phyloP scores from a whole-genome alignment of 1,140 invertebrate species.

The Bactericera cockerelli region DNA sequence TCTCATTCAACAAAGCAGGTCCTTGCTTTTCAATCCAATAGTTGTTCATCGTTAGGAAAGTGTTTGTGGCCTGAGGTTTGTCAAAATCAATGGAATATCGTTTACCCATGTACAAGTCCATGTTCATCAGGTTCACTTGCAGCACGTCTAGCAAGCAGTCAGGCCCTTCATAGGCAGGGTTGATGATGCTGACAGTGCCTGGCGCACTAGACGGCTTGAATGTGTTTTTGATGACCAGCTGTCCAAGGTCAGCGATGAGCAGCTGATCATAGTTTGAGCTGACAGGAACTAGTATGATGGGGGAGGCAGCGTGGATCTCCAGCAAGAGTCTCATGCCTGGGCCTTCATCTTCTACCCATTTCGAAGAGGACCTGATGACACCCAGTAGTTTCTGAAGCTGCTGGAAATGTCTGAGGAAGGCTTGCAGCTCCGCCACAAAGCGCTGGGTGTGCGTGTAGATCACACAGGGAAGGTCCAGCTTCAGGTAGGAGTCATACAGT shows the following conservation, averaged over 20 bases:
- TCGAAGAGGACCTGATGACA: conserved; percentile 16
- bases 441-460: conserved; percentile 89
- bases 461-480: conserved; percentile 68
- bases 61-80: background rate
- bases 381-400: conserved; percentile 50
- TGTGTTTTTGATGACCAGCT: conserved; percentile 57
- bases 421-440: conserved; percentile 73
- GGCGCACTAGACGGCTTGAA: conserved; percentile 11
- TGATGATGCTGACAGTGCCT: conserved; percentile 35
- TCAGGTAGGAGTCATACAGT: conserved; percentile 61
- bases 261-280: conserved; percentile 61
- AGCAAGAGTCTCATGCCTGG: conserved; percentile 37
- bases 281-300: conserved; percentile 74
- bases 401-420: conserved; percentile 74
- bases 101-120: conserved; percentile 60
- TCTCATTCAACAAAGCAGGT: conserved; percentile 53
- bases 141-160: conserved; percentile 55
- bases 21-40: conserved; percentile 38
- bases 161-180: background rate
- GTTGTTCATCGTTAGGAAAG: conserved; percentile 20
- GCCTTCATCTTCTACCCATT: conserved; percentile 19
- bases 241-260: conserved; percentile 66
- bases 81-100: conserved; percentile 23
- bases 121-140: conserved; percentile 58
- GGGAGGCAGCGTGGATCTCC: conserved; percentile 57